Evolutionary conservation across 2,797 vertebrate genomes (phyloP).

Genomic region (Trachops cirrhosus): DNA sequence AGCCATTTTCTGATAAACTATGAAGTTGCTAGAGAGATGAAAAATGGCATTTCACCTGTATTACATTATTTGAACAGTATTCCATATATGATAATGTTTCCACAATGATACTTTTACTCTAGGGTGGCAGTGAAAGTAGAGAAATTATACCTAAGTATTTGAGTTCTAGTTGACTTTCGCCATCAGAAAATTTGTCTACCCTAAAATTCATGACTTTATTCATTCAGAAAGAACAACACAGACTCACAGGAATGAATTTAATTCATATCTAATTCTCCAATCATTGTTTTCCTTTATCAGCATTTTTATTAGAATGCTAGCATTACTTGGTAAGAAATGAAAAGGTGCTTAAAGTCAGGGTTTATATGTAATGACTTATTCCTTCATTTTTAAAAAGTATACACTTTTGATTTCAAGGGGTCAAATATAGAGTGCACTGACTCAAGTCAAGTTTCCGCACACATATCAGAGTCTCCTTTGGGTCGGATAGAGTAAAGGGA

Average conservation of each 20-base stretch:
- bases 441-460: background rate
- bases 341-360: background rate
- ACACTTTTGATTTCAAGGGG: background rate
- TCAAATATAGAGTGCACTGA: background rate
- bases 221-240: background rate
- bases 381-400: background rate
- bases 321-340: background rate
- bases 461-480: background rate
- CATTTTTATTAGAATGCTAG: background rate
- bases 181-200: background rate
- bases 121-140: background rate
- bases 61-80: background rate
- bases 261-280: background rate
- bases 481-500: background rate
- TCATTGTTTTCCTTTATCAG: background rate
- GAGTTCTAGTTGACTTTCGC: background rate
- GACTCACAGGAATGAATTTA: background rate
- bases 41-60: background rate
- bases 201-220: background rate
- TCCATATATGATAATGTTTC: background rate
- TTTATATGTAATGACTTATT: background rate
- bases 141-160: background rate
- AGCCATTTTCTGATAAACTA: background rate
- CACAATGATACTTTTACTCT: background rate
- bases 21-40: background rate